Conservation (phyloP, 1,140 invertebrate species). For the Drosophila orosa region DNA sequence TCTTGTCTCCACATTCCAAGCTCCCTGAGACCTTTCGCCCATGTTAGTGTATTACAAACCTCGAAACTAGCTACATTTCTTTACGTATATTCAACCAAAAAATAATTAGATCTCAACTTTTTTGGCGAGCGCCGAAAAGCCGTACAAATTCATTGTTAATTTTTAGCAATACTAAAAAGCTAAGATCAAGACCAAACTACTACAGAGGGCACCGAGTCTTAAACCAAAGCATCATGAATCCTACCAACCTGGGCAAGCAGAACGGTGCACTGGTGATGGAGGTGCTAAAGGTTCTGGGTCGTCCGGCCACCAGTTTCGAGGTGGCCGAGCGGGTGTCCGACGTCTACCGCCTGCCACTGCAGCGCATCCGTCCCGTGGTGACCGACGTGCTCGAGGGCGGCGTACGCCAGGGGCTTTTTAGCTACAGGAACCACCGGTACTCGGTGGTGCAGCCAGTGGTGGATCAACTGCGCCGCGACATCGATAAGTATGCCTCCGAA, state of each 20-base stretch:
- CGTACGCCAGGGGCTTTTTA: constrained; percentile 50
- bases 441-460: constrained; percentile 48
- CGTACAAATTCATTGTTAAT: constrained; percentile 48
- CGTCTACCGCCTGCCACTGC: constrained; percentile 52
- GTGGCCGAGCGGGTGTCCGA: constrained; percentile 56
- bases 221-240: constrained; percentile 47
- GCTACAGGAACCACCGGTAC: constrained; percentile 41
- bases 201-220: not conserved
- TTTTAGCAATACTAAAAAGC: constrained; percentile 34
- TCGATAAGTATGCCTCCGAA: constrained; percentile 63
- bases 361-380: constrained; percentile 60
- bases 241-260: constrained; percentile 66
- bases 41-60: constrained; percentile 27
- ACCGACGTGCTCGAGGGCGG: constrained; percentile 54
- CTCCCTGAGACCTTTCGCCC: not conserved
- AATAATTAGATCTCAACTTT: constrained; percentile 19
- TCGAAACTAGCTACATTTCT: constrained; percentile 22
- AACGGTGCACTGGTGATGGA: constrained; percentile 67
- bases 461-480: constrained; percentile 61
- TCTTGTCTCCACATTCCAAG: not conserved
- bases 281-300: constrained; percentile 64
- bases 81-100: constrained; percentile 23
- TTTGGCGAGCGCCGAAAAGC: constrained; percentile 19
- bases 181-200: not conserved
- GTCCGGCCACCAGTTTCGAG: constrained; percentile 59